These are phyloP conservation scores for Oreortyx pictus DNA, from an alignment of 2,797 vertebrate species.

Conservation along the genomic window DNA sequence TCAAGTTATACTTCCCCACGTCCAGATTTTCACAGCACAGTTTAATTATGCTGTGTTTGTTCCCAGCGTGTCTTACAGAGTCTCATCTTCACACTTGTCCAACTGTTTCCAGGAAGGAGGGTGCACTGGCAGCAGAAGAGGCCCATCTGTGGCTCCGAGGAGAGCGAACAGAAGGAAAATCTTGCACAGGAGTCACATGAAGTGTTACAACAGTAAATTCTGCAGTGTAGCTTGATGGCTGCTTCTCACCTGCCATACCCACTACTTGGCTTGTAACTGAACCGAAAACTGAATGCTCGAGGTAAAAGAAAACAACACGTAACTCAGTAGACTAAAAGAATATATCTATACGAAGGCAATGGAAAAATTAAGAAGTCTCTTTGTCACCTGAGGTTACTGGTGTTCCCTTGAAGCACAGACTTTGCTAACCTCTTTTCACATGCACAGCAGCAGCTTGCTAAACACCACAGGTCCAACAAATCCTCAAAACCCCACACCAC, in stretches of 20 bases:
- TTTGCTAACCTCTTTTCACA: too few species aligned
- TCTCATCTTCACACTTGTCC: constrained; percentile 3
- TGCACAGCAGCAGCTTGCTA: neutral
- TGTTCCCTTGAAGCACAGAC: neutral
- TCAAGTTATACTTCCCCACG: neutral
- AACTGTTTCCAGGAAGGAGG: neutral
- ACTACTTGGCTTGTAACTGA: neutral
- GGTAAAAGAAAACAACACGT: neutral
- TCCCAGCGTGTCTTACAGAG: neutral
- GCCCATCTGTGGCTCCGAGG: constrained; percentile 2
- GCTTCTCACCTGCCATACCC: neutral
- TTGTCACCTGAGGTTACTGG: neutral
- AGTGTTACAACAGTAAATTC: neutral
- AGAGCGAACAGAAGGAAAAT: constrained; percentile 30
- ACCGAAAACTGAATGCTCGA: neutral
- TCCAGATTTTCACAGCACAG: neutral
- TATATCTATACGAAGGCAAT: accelerated
- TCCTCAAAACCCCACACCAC: neutral
- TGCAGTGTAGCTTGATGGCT: neutral
- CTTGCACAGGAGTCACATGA: neutral
- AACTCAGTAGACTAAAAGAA: neutral
- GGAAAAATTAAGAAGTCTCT: neutral
- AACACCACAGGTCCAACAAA: accelerated
- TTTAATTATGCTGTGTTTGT: neutral
- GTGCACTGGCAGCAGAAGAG: neutral